These are phyloP conservation scores for Disparrhopalites patrizii DNA, from an alignment of 2,888 invertebrate species.

Conservation along the genomic window DNA sequence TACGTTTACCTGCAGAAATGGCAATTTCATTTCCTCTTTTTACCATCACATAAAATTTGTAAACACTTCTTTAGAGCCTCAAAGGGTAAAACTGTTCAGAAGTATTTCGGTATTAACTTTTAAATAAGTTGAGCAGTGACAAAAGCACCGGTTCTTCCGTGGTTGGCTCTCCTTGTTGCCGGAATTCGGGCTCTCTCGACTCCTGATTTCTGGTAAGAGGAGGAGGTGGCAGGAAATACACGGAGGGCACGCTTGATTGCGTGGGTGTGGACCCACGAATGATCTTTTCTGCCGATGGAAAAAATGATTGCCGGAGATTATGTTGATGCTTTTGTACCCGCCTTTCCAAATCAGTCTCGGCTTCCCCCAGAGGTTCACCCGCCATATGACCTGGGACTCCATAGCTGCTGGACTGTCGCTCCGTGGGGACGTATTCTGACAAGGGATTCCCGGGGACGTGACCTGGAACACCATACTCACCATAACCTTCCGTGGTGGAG, in stretches of 20 bases:
- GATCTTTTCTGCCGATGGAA: neutral
- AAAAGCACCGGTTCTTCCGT: conserved; percentile 11
- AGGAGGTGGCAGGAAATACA: conserved; percentile 4
- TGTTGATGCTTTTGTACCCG: neutral
- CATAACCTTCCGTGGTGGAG: too few relatives aligned
- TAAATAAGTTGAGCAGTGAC: neutral
- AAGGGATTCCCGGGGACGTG: neutral
- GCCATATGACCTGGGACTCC: conserved; percentile 7
- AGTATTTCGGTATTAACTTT: too few relatives aligned
- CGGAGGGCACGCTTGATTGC: neutral
- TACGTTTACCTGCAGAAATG: neutral
- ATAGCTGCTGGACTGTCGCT: neutral
- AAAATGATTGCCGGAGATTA: neutral
- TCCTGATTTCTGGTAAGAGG: neutral
- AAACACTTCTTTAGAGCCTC: too few relatives aligned
- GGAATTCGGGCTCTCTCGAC: neutral
- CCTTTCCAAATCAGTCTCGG: neutral
- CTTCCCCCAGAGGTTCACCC: neutral
- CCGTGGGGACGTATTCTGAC: neutral
- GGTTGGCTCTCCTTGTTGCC: neutral
- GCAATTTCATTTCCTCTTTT: neutral
- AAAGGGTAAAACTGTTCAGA: too few relatives aligned
- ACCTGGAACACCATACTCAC: conserved; percentile 4
- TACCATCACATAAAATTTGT: too few relatives aligned
- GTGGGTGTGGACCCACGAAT: too few relatives aligned